phyloP scores from a whole-genome alignment of 2,113 vertebrate genomes.

The Herpailurus yagouaroundi region DNA sequence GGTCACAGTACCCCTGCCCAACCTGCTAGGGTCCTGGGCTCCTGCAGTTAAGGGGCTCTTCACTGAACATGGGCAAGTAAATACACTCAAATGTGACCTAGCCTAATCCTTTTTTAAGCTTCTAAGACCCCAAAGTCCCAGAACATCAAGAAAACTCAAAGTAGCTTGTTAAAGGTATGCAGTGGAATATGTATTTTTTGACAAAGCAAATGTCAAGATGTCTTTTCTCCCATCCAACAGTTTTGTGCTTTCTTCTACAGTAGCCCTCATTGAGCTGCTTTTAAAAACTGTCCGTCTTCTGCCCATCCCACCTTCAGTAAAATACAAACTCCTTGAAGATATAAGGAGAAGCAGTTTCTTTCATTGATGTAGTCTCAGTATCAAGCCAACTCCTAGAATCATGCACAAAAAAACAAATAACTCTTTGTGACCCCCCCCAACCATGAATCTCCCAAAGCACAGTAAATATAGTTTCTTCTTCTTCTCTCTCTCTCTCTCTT shows the following conservation, averaged over 20 bases:
- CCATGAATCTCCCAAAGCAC: background rate
- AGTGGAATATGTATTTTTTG: background rate
- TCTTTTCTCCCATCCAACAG: background rate
- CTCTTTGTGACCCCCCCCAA: background rate
- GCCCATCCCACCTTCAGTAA: too few relatives aligned
- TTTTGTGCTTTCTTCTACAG: background rate
- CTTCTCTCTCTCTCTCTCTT: background rate
- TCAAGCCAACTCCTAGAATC: background rate
- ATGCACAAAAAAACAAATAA: background rate
- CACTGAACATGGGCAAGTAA: background rate
- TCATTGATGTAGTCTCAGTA: background rate
- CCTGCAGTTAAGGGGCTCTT: background rate
- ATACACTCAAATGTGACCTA: background rate
- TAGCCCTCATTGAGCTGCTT: background rate
- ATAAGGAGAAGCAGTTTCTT: background rate
- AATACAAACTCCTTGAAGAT: background rate
- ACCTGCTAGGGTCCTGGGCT: background rate
- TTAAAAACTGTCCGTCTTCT: background rate
- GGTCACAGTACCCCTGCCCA: background rate
- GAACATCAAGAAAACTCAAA: background rate
- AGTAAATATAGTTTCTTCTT: background rate
- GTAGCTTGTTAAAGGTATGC: background rate
- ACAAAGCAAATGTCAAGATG: background rate
- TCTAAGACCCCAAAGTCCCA: background rate
- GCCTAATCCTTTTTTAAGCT: background rate